A percentile compares a stretch with the other conserved stretches of the same genome.
Evolutionary conservation across 1,140 invertebrate species (phyloP).

Genomic region (Drosophila leontia): DNA sequence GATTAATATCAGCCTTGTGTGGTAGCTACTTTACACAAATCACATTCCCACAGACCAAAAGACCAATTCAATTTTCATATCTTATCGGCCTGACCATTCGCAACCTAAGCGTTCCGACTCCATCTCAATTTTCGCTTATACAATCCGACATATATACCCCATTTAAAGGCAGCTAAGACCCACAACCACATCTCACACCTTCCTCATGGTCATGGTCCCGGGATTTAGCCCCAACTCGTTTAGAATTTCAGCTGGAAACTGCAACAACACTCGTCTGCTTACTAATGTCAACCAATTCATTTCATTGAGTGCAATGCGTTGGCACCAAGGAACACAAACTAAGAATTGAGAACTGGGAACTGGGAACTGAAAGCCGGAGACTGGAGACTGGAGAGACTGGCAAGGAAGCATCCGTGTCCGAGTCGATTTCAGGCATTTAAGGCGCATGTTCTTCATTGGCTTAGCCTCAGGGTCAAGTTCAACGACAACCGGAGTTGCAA

Average conservation of each 20-base stretch:
- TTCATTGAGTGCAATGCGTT: constrained; percentile 81
- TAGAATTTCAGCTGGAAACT: constrained; percentile 68
- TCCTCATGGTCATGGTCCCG: constrained; percentile 37
- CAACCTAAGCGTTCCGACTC: constrained; percentile 49
- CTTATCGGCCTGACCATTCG: constrained; percentile 58
- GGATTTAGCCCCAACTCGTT: constrained; percentile 27
- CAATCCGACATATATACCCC: constrained; percentile 78
- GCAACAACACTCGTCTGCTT: constrained; percentile 56
- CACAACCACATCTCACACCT: constrained; percentile 74
- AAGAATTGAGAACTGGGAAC: constrained; percentile 7
- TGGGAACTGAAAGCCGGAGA: constrained; percentile 12
- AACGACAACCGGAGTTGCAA: constrained; percentile 51
- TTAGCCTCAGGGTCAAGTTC: constrained; percentile 81
- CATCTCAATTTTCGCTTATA: constrained; percentile 61
- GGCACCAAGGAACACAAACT: constrained; percentile 48
- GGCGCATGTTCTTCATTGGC: constrained; percentile 74
- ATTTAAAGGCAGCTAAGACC: constrained; percentile 78
- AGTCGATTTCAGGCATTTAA: constrained; percentile 67
- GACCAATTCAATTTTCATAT: constrained; percentile 50
- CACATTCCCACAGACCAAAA: constrained; percentile 17
- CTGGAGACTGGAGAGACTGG: constrained; percentile 13
- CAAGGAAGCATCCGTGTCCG: constrained; percentile 35
- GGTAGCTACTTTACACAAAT: constrained; percentile 18
- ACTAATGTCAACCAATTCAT: constrained; percentile 82
- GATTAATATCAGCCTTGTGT: constrained; percentile 24